These are phyloP conservation scores for Coenonympha arcania DNA, from an alignment of 2,888 invertebrate species.

Conservation along the genomic window DNA sequence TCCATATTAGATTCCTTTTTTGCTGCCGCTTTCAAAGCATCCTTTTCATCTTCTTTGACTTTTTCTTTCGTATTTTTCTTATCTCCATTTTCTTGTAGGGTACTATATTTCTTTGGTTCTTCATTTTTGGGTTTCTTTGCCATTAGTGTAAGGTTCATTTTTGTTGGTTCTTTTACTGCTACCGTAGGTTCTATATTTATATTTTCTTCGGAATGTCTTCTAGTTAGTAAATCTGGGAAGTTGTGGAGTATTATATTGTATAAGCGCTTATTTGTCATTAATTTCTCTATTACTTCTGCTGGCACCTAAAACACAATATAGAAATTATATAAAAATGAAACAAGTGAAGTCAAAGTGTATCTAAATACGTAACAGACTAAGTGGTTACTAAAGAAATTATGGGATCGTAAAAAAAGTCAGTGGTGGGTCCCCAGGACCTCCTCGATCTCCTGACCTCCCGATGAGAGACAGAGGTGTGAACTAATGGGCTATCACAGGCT, in stretches of 20 bases:
- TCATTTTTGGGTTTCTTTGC: conserved; percentile 30
- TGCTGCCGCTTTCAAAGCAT: too few relatives aligned
- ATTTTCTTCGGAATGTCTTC: conserved; percentile 76
- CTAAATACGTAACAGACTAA: too few relatives aligned
- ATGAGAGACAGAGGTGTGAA: too few relatives aligned
- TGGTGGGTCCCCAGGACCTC: too few relatives aligned
- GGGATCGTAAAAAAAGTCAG: too few relatives aligned
- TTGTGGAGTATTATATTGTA: conserved; percentile 81
- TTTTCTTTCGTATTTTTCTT: conserved; percentile 5
- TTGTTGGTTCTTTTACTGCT: conserved; percentile 28
- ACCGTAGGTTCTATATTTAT: conserved; percentile 45
- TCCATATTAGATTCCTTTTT: conserved; percentile 16
- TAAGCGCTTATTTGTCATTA: conserved; percentile 76
- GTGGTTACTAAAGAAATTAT: too few relatives aligned
- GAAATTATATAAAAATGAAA: not conserved
- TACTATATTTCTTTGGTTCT: conserved; percentile 16
- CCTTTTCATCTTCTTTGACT: conserved; percentile 3
- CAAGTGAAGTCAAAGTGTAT: not conserved
- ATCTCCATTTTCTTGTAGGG: conserved; percentile 17
- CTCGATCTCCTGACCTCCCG: too few relatives aligned
- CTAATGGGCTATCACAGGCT: too few relatives aligned
- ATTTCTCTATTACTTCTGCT: conserved; percentile 79
- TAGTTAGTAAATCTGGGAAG: conserved; percentile 77
- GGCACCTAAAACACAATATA: conserved; percentile 72
- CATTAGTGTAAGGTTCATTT: conserved; percentile 30